phyloP scores from a whole-genome alignment of 2,888 invertebrate genomes.

The Tiphia femorata region DNA sequence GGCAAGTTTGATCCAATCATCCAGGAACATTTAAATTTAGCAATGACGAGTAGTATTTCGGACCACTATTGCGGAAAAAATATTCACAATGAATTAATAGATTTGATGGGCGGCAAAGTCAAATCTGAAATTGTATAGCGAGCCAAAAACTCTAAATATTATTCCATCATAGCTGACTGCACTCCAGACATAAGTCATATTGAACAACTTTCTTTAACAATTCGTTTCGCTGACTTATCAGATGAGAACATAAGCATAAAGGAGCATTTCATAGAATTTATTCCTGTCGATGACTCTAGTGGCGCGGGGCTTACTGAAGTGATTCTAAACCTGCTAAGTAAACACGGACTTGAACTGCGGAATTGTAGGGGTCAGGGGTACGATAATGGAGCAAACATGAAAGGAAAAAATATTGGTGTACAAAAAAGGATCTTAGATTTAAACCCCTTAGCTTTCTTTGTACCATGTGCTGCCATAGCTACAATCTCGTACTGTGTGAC shows the following conservation, averaged over 20 bases:
- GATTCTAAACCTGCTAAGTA: constrained; percentile 18
- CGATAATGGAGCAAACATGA: constrained; percentile 60
- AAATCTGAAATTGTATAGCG: constrained; percentile 43
- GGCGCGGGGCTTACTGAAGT: constrained; percentile 34
- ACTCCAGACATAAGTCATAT: constrained; percentile 51
- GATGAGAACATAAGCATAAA: constrained; percentile 16
- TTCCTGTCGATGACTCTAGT: constrained; percentile 16
- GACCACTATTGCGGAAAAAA: constrained; percentile 55
- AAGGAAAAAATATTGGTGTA: constrained; percentile 55
- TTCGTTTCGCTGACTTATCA: constrained; percentile 34
- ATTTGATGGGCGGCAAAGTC: constrained; percentile 48
- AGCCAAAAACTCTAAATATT: constrained; percentile 46
- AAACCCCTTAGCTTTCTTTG: constrained; percentile 25
- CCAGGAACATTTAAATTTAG: constrained; percentile 51
- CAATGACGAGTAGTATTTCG: constrained; percentile 44
- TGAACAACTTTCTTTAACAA: constrained; percentile 52
- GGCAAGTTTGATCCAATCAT: constrained; percentile 57
- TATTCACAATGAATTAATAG: constrained; percentile 58
- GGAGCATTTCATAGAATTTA: constrained; percentile 25
- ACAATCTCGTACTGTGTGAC: constrained; percentile 29
- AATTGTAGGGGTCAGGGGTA: constrained; percentile 58
- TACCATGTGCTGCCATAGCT: constrained; percentile 8
- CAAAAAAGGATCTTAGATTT: constrained; percentile 54
- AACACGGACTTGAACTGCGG: constrained; percentile 18
- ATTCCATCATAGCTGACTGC: constrained; percentile 45